Conservation (phyloP, 1,140 invertebrate genomes). For the Apis dorsata region DNA sequence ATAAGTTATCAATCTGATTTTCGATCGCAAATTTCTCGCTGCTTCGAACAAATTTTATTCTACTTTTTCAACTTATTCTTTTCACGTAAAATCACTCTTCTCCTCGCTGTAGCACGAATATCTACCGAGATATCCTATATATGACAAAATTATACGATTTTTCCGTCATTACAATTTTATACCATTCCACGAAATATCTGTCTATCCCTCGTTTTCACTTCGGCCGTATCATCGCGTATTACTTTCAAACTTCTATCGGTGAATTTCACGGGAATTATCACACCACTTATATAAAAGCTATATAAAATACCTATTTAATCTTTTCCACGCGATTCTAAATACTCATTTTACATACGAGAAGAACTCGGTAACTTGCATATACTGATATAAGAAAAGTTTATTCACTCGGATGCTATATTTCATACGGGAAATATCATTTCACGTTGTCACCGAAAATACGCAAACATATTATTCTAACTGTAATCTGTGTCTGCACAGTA, state of each 20-base stretch:
- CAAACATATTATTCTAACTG: constrained; percentile 11
- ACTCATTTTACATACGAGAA: background rate
- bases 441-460: constrained; percentile 19
- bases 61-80: too few species aligned
- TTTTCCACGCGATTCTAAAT: background rate
- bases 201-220: background rate
- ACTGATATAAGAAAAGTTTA: constrained; percentile 17
- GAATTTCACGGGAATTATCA: background rate
- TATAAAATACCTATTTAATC: background rate
- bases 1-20: too few species aligned
- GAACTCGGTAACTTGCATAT: background rate
- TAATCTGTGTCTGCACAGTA: constrained; percentile 1
- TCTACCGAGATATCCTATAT: too few species aligned
- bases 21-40: too few species aligned
- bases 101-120: too few species aligned
- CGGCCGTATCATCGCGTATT: background rate
- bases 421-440: background rate
- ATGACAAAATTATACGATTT: too few species aligned
- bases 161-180: too few species aligned
- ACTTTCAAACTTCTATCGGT: background rate
- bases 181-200: background rate
- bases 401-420: background rate
- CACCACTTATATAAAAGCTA: background rate
- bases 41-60: too few species aligned
- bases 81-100: too few species aligned